phyloP scores from a whole-genome alignment of 64 coral and sea anemone genomes.

The Platygyra sinensis region DNA sequence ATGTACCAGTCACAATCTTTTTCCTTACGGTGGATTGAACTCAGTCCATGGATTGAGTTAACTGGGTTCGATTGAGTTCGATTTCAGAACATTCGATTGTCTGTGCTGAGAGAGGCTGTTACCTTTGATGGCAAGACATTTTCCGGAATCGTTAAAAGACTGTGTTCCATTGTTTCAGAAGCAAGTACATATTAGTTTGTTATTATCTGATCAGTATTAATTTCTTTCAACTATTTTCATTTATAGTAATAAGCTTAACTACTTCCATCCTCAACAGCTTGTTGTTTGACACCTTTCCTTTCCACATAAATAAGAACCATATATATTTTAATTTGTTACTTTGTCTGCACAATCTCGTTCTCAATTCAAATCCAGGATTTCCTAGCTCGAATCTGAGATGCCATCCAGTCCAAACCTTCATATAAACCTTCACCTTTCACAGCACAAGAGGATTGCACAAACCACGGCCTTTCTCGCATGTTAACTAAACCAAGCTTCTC shows the following conservation, averaged over 20 bases:
- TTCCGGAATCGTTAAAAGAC: background rate
- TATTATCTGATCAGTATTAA: too few relatives aligned
- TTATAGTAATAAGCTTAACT: background rate
- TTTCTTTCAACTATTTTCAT: too few relatives aligned
- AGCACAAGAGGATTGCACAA: conserved; percentile 94
- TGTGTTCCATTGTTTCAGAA: background rate
- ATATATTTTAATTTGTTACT: background rate
- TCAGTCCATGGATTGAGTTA: too few relatives aligned
- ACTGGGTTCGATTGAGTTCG: too few relatives aligned
- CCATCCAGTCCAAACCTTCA: conserved; percentile 97
- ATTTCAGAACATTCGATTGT: too few relatives aligned
- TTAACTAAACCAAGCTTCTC: conserved; percentile 87
- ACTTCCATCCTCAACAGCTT: background rate
- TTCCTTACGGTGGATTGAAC: too few relatives aligned
- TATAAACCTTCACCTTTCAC: conserved; percentile 90
- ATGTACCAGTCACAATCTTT: too few relatives aligned
- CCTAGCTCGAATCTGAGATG: conserved; percentile 81
- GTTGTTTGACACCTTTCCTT: background rate
- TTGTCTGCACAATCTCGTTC: background rate
- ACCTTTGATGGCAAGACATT: too few relatives aligned
- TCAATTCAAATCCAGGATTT: conserved; percentile 73
- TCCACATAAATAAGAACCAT: background rate
- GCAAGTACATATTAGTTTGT: background rate
- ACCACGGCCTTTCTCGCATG: conserved; percentile 86
- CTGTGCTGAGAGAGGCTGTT: too few relatives aligned